Evolutionary conservation across 2,888 invertebrate species (phyloP).

Genomic region (Heteropelma amictum): DNA sequence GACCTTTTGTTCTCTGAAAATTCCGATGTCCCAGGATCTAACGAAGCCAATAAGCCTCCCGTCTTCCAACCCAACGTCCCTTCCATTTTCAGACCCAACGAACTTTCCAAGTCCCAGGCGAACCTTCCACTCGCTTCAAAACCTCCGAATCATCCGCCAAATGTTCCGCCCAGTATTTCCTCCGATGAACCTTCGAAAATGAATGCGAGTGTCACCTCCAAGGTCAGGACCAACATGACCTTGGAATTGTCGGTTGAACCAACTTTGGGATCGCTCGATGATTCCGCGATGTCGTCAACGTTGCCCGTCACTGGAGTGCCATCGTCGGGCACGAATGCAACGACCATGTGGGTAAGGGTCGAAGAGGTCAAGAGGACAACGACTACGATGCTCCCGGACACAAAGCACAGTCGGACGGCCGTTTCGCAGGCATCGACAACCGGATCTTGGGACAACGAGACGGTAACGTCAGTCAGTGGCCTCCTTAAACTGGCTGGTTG

Average conservation of each 20-base stretch:
- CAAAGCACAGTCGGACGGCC: slow-evolving; percentile 45
- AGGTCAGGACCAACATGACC: background rate
- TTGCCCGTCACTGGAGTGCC: slow-evolving; percentile 7
- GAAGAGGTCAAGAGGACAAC: slow-evolving; percentile 47
- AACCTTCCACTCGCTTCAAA: too few relatives aligned
- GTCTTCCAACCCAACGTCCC: background rate
- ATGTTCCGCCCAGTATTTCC: background rate
- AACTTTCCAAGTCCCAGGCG: background rate
- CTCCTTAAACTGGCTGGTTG: slow-evolving; percentile 90
- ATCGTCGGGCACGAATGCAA: slow-evolving; percentile 21
- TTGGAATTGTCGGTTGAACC: background rate
- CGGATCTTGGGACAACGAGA: slow-evolving; percentile 64
- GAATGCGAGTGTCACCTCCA: background rate
- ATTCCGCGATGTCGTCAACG: background rate
- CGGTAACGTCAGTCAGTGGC: slow-evolving; percentile 78
- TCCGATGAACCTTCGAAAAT: background rate
- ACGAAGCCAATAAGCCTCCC: background rate
- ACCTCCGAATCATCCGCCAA: background rate
- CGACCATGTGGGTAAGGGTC: slow-evolving; percentile 18
- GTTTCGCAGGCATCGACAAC: slow-evolving; percentile 54
- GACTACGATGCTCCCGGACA: slow-evolving; percentile 33
- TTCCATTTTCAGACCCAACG: background rate
- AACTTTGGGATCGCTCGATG: too few relatives aligned
- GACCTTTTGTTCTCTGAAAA: slow-evolving; percentile 81
- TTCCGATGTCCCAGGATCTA: background rate